These are phyloP conservation scores for Harpalus rubripes DNA, from an alignment of 2,888 invertebrate genomes.

Conservation along the genomic window DNA sequence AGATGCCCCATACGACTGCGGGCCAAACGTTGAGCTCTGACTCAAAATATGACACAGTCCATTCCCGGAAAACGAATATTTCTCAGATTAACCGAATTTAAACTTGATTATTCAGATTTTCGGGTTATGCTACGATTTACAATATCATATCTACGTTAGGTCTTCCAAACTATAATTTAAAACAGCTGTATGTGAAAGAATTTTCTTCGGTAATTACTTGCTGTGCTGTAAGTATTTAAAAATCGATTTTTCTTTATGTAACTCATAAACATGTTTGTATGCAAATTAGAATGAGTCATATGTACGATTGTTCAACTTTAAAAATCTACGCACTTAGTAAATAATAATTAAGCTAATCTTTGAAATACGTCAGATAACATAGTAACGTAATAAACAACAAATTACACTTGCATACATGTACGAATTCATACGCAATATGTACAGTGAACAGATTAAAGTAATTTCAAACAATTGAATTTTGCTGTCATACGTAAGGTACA, in stretches of 20 bases:
- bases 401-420: not conserved
- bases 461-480: constrained; percentile 8
- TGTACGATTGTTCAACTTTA: not conserved
- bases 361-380: not conserved
- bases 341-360: constrained; percentile 1
- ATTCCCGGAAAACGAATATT: too few species aligned
- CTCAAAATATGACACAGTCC: too few species aligned
- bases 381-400: not conserved
- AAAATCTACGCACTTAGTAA: constrained; percentile 6
- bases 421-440: not conserved
- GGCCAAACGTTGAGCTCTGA: too few species aligned
- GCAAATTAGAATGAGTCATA: constrained; percentile 21
- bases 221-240: not conserved
- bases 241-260: constrained; percentile 1
- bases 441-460: constrained; percentile 12
- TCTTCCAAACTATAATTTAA: too few species aligned
- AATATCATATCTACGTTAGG: too few species aligned
- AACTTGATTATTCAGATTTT: too few species aligned
- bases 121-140: too few species aligned
- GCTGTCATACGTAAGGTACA: not conserved
- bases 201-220: too few species aligned
- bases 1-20: too few species aligned
- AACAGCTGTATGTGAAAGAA: too few species aligned
- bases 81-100: too few species aligned
- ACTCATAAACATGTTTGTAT: not conserved